Base-by-base conservation (phyloP, 2,888 invertebrate species). In the Diplolepis rosae region DNA sequence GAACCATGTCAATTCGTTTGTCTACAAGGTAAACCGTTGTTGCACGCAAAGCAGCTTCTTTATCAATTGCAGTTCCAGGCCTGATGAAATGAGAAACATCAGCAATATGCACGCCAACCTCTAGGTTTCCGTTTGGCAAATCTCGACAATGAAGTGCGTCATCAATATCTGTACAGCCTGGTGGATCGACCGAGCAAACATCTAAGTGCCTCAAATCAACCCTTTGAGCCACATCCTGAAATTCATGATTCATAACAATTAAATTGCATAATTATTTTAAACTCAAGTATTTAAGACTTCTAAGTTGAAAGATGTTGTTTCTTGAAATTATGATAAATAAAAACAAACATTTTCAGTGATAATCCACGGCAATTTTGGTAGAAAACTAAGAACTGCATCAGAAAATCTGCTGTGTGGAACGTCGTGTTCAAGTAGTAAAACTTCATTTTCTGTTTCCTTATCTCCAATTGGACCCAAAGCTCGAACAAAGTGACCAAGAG, bases 131-230 rank as follows among this genome's bases (percentile, higher is more conserved):
- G 84, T 94, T 94, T 0, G 91, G 90, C 24, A 98, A 89, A 45
- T 91, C 89, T 22, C 93, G 91, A 81, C 98, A 98, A 89, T 99
- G 99, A 1, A 99, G 89, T 0, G 99, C 99, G 89, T 99, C 99
- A 87, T 99, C 99, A 76, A 99, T 99, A 88, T 99, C 99, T 0
- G 99, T 99, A 88, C 99, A 99, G 0, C 99, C 99, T 0, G 98
- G 97, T 2, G 99, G 99, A 91, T 99, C 98, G 0, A 99, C 98
- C 0, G 98, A 98, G 85, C 98, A 99, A 51, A 99, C 93, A 82
- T 93, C 93, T 3, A 97, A 87, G 68, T 95, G 91, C 11, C 98
- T 93, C 1, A 99, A 90, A 88, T 99, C 98, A 9, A 92, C 93
- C 24, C 99, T 92, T 80, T 92, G 93, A 24, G 92, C 91, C 72